Base-by-base conservation (phyloP, 2,113 vertebrate species). In the Madoqua kirkii region DNA sequence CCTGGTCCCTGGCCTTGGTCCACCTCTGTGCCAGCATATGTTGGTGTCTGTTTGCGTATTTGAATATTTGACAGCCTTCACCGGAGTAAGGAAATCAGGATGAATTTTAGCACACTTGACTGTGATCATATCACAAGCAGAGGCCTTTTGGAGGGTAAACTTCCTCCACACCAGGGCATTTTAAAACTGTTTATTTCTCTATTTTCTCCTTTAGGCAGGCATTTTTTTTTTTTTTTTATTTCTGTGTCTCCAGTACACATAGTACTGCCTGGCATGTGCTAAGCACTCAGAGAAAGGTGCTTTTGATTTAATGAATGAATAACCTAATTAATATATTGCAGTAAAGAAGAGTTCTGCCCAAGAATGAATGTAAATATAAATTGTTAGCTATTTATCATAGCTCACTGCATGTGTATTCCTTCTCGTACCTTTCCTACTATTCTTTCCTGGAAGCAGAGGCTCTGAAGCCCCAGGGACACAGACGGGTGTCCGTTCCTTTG, bases 1-100 rank as follows among this genome's bases (percentile, higher is more conserved):
- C 76, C 86, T n/a, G 50, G 67, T 9, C 64, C 78, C 8, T 17
- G 81, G 89, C 45, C 29, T 33, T 55, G 14, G n/a, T 29, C 40
- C 21, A 1, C 27, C 29, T 55, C 23, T 8, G n/a, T 1, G 1
- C 10, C 8, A 25, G 9, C 12, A 0, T 4, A 5, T 50, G n/a
- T 27, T 21, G 57, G 74, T 59, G 7, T 60, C 95, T 84, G 12
- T 71, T 48, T 23, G n/a, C 29, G 0, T 40, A 5, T 33, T 33
- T 71, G 62, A 36, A 31, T 33, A 14, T 1, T 12, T 43, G 33
- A 62, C 27, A 13, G 50, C 6, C 40, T 55, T 6, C 2, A 0
- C 40, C 5, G 19, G 43, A n/a, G 60, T 13, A 2, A 33, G 40
- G 71, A 11, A 17, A 23, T 23, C 0, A 7, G 21, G 55, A 21